Conservation (phyloP, 37 sponge, comb jelly and placozoan genomes). For the Axinella damicornis region DNA sequence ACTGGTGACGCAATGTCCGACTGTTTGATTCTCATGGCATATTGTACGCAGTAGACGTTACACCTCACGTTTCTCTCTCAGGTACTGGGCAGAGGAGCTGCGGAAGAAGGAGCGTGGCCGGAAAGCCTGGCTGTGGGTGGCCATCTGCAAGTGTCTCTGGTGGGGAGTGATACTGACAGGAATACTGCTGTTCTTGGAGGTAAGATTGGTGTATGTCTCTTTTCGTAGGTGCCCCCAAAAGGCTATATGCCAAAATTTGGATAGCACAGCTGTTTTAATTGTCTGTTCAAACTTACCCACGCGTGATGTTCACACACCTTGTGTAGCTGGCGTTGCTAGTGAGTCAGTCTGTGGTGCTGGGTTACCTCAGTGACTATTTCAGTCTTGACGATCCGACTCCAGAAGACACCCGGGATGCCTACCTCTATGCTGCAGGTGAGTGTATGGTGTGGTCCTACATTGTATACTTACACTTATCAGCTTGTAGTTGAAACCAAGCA, state of each 20-base stretch:
- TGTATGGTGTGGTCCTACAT: no score
- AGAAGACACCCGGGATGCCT: conserved; percentile 56
- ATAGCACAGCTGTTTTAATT: no score
- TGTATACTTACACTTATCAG: no score
- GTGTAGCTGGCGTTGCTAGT: conserved; percentile 36
- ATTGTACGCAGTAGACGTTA: conserved; percentile 18
- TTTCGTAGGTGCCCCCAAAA: background rate
- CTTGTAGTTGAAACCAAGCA: no score
- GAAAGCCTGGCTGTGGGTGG: conserved; percentile 45
- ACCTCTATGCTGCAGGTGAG: conserved; percentile 68
- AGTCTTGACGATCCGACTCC: conserved; percentile 13
- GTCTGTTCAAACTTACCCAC: no score
- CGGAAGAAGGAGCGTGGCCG: conserved; percentile 23
- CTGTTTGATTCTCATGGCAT: background rate
- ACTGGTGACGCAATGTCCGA: no score
- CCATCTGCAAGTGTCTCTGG: conserved; percentile 55
- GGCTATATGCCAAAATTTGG: no score
- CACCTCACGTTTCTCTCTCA: background rate
- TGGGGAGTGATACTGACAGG: conserved; percentile 39
- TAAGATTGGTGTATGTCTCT: background rate
- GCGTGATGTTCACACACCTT: background rate
- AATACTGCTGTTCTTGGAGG: conserved; percentile 19
- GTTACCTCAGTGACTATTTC: conserved; percentile 67
- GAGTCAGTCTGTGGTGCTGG: conserved; percentile 71
- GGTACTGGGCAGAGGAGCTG: conserved; percentile 59